These are phyloP conservation scores for Microcebus lehilahytsara DNA, from an alignment of 2,113 vertebrate species.

Conservation along the genomic window DNA sequence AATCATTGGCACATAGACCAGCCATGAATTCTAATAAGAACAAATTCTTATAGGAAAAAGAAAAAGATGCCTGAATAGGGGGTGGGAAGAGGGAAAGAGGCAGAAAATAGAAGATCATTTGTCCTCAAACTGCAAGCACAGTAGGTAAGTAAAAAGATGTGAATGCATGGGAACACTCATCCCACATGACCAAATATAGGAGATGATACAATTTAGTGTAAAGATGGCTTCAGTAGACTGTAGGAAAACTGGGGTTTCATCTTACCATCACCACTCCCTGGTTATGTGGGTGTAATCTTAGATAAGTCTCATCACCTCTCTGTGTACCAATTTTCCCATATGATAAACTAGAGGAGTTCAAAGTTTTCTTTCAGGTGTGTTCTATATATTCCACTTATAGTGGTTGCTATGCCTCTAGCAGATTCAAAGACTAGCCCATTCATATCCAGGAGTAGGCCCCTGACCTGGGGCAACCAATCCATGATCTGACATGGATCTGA, in stretches of 20 bases:
- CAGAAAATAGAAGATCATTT: background rate
- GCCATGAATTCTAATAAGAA: conserved; percentile 34
- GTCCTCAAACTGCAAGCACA: background rate
- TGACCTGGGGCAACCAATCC: background rate
- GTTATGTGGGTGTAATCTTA: background rate
- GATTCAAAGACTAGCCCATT: background rate
- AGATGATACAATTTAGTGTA: background rate
- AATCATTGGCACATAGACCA: conserved; percentile 34
- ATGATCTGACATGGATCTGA: background rate
- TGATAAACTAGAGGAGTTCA: background rate
- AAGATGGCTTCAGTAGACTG: background rate
- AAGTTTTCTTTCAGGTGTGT: background rate
- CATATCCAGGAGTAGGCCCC: background rate
- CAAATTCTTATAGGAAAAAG: background rate
- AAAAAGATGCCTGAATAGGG: background rate
- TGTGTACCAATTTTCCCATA: background rate
- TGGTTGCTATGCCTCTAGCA: background rate
- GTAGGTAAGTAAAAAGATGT: background rate
- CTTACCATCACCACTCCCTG: background rate
- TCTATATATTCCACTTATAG: background rate
- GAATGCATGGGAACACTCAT: background rate
- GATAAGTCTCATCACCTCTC: background rate
- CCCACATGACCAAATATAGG: background rate
- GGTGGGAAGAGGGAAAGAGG: background rate
- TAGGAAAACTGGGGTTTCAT: background rate